Base-by-base conservation (phyloP, 1,140 invertebrate species). In the Hestina assimilis region DNA sequence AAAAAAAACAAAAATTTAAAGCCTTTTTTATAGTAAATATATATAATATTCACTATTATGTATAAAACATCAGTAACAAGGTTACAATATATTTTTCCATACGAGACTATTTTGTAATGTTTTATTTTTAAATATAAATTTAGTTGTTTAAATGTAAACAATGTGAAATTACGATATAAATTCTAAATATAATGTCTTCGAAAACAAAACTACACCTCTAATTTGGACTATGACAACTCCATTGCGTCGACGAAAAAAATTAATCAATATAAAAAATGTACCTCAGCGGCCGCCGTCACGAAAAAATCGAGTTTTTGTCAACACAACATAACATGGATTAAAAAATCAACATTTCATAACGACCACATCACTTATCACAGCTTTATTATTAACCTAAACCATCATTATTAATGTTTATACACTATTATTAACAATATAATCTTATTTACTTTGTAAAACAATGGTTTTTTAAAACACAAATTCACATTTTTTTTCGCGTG, bases 401-500 rank as follows among this genome's bases (percentile, higher is more conserved):
- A 28, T 43, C 24, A 55, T 17, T 50, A 33, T 33, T 33, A 42
- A 12, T 38, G 56, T 46, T 12, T 15, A 38, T 24, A 45, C 33
- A 33, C 23, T 12, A 15, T 38, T 14, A 51, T 47, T 35, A 63
- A 53, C 33, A 8, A 2, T 21, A 48, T 38, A 17, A 59, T 35
- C 64, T 65, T 69, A 66, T 71, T 69, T 62, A 63, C 33, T 61
- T 40, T 15, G 35, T 50, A 58, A 62, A 71, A 71, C 50, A 59
- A 57, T 38, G 35, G 31, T 58, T 60, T 59, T 59, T 66, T 57
- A 38, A 59, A 69, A 58, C 62, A 65, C 24, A 69, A 67, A 76
- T 76, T 75, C 64, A 72, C 66, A 69, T 73, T 78, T 81, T 78
- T 66, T 76, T 65, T 76, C 69, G 77, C 73, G 73, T 79, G 76